Conservation (phyloP, 2,888 invertebrate genomes). For the Trileptium ribeirensis region DNA sequence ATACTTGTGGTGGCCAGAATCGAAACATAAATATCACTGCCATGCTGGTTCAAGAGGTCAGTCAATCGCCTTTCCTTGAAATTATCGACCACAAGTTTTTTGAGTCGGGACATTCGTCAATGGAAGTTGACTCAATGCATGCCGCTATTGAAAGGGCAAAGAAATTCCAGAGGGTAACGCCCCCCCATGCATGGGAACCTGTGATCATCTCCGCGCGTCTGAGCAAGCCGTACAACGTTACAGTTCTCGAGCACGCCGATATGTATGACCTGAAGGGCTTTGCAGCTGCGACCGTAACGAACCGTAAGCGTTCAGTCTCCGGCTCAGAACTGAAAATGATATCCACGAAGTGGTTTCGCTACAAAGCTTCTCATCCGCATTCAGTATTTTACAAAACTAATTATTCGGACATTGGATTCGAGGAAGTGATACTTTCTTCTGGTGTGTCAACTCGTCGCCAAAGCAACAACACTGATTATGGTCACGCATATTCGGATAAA, state of each 20-base stretch:
- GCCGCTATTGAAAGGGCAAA: neutral
- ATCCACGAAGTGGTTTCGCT: neutral
- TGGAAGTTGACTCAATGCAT: conserved; percentile 22
- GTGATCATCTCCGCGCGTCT: neutral
- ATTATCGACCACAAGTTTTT: conserved; percentile 8
- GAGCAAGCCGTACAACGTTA: neutral
- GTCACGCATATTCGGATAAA: neutral
- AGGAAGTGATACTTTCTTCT: too few species aligned
- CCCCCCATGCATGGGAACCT: neutral
- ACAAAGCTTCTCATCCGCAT: too few species aligned
- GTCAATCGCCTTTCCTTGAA: neutral
- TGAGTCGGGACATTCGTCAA: conserved; percentile 11
- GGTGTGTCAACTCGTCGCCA: neutral
- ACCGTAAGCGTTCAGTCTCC: neutral
- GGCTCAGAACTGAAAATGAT: neutral
- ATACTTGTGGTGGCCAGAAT: conserved; percentile 5
- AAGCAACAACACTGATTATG: neutral
- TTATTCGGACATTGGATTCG: neutral
- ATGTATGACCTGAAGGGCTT: neutral
- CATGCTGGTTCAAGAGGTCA: neutral
- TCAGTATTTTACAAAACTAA: neutral
- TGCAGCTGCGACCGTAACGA: neutral
- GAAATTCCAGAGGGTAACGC: neutral
- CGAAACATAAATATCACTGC: conserved; percentile 8
- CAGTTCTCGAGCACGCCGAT: neutral